phyloP scores from a whole-genome alignment of 2,113 vertebrate species.

The Mohoua ochrocephala region DNA sequence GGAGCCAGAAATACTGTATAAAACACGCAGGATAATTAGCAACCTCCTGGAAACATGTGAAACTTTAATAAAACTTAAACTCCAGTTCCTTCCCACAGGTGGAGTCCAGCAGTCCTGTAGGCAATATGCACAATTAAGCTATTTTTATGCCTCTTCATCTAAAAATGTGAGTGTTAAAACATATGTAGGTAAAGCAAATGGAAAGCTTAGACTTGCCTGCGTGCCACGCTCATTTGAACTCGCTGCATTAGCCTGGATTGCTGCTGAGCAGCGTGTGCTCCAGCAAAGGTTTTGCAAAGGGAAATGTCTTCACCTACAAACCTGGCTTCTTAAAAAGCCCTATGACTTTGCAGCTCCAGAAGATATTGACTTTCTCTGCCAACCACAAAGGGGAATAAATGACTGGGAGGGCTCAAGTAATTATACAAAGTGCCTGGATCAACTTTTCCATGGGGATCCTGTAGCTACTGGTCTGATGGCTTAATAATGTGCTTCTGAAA shows the following conservation, averaged over 20 bases:
- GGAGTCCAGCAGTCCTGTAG: constrained; percentile 35
- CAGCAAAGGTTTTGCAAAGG: constrained; percentile 33
- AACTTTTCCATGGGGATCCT: constrained; percentile 21
- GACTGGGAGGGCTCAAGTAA: constrained; percentile 34
- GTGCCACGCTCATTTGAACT: constrained; percentile 42
- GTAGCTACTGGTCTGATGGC: constrained; percentile 53
- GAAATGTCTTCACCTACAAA: constrained; percentile 65
- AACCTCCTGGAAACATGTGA: constrained; percentile 59
- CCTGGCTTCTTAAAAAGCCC: constrained; percentile 41
- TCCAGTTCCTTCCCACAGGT: constrained; percentile 61
- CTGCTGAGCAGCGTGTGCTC: constrained; percentile 16
- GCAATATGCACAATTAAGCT: constrained; percentile 33
- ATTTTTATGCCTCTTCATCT: constrained; percentile 62
- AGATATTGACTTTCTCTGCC: constrained; percentile 23
- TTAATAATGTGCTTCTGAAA: constrained; percentile 49
- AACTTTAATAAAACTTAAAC: constrained; percentile 45
- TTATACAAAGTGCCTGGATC: constrained; percentile 44
- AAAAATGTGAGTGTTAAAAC: constrained; percentile 50
- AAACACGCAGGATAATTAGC: constrained; percentile 66
- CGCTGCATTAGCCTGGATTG: background rate
- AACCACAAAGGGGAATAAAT: constrained; percentile 52
- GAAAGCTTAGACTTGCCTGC: background rate
- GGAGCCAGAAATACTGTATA: constrained; percentile 59
- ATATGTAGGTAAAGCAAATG: constrained; percentile 52
- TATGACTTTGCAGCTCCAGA: constrained; percentile 23